phyloP scores from a whole-genome alignment of 92 coral and sea anemone species.

The Parazoanthus atlanticus region DNA sequence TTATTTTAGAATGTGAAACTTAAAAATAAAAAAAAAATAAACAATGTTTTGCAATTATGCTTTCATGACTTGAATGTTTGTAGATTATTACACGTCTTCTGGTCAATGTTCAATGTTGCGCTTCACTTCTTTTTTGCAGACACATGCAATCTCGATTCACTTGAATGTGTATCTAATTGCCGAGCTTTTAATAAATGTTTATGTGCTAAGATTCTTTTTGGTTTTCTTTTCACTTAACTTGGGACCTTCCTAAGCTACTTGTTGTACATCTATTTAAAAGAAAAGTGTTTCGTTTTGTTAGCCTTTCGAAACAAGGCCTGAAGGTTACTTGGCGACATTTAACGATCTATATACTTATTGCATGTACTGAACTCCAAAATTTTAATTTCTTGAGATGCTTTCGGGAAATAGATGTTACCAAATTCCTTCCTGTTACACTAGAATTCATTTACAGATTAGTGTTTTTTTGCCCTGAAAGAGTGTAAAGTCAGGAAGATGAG shows the following conservation, averaged over 20 bases:
- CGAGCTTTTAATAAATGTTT: neutral
- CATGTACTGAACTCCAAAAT: neutral
- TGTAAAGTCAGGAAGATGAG: constrained; percentile 10
- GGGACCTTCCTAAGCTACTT: too few species aligned
- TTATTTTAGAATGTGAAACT: neutral
- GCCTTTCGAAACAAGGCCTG: neutral
- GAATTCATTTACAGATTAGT: neutral
- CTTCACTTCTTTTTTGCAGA: too few species aligned
- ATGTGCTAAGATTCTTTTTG: too few species aligned
- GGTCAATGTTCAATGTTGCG: neutral
- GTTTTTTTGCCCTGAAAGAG: constrained; percentile 17
- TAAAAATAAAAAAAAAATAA: neutral
- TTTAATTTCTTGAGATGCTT: neutral
- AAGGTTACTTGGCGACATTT: neutral
- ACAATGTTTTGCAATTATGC: too few species aligned
- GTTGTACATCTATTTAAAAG: too few species aligned
- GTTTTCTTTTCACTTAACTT: neutral
- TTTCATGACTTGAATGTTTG: neutral
- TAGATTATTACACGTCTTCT: neutral
- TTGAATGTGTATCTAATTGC: neutral
- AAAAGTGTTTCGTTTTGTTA: too few species aligned
- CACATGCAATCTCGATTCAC: neutral
- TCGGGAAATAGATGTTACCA: constrained; percentile 5
- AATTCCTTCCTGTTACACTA: constrained; percentile 18
- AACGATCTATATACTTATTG: too few species aligned